Percentiles rank a stretch among this genome's conserved stretches.
Evolutionary conservation across 2,113 vertebrate genomes (phyloP).

Genomic region (Mastomys natalensis): DNA sequence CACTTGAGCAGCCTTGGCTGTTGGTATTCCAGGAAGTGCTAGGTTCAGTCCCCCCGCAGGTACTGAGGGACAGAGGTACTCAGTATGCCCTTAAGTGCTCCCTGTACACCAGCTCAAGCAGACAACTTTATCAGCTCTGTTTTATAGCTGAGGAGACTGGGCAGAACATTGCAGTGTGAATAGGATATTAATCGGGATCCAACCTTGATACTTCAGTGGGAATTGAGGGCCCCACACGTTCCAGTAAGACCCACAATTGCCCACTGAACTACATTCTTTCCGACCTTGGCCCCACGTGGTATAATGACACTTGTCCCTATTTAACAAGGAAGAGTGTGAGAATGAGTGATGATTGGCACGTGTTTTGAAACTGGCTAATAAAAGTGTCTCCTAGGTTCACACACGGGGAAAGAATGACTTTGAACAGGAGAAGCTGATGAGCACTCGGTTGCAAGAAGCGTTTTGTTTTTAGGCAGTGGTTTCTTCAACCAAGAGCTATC

Average conservation of each 20-base stretch:
- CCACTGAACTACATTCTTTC: constrained; percentile 24
- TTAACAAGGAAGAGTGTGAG: constrained; percentile 51
- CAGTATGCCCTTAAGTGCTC: not conserved
- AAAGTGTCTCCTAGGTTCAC: constrained; percentile 52
- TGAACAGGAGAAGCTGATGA: constrained; percentile 66
- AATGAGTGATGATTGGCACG: constrained; percentile 62
- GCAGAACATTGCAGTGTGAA: constrained; percentile 43
- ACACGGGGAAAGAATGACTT: constrained; percentile 55
- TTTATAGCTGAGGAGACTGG: constrained; percentile 39
- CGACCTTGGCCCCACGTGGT: constrained; percentile 59
- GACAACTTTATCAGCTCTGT: constrained; percentile 25
- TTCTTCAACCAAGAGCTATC: constrained; percentile 73
- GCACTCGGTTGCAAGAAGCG: not conserved
- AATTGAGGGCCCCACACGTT: constrained; percentile 54
- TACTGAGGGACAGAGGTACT: too few relatives aligned
- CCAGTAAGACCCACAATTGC: constrained; percentile 61
- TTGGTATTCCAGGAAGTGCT: not conserved
- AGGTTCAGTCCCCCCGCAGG: not conserved
- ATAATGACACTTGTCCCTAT: constrained; percentile 59
- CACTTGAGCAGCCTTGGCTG: not conserved
- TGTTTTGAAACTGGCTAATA: constrained; percentile 68
- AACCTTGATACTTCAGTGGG: constrained; percentile 59
- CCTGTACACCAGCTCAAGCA: not conserved
- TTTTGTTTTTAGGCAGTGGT: constrained; percentile 75
- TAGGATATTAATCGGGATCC: constrained; percentile 42